Evolutionary conservation across 2,888 invertebrate genomes (phyloP), one percentile per base, ranked within the genome.

Genomic region (Pandemis heparana): DNA sequence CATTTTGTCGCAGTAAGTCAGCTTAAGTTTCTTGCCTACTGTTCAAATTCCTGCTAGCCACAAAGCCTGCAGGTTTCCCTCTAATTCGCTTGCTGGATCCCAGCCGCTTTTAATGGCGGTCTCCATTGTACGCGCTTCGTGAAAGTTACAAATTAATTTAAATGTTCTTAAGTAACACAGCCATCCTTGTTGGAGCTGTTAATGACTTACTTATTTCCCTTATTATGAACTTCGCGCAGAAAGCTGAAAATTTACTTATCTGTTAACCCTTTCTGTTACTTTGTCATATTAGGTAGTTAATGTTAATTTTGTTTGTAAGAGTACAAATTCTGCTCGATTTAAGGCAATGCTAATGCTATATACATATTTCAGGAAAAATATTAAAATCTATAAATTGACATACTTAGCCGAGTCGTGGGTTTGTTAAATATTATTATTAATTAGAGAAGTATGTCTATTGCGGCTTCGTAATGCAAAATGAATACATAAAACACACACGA

Each of bases 131-230:
- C 79, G 76, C 78, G 80, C 82, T 83, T 81, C 78, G 80, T 77
- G 79, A 88, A 90, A 90, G 88, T 91, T 89, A 79, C 82, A 89
- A 89, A 89, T 90, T 87, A 86, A 88, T 89, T 89, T 87, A 87
- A 74, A 89, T 86, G 86, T 87, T 88, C 80, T 70, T 72, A 75
- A 77, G 81, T 82, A 86, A 85, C 82, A 83, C 78, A 81, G 81
- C 81, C 77, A 75, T 80, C 80, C 81, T 81, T 80, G 82, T 82
- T 79, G 81, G 78, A 81, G 78, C 81, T 81, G 82, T 81, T 86
- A 86, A 87, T 85, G 83, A 88, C 82, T 89, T 85, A 86, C 85
- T 87, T 87, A 87, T 87, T 87, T 86, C 79, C 78, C 78, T 80
- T 80, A 78, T 86, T 86, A 82, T 74, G 75, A 85, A 82, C 79